Evolutionary conservation across 1,140 invertebrate genomes (phyloP), one percentile per base, ranked within the genome.

Genomic region (Drosophila subpulchrella): DNA sequence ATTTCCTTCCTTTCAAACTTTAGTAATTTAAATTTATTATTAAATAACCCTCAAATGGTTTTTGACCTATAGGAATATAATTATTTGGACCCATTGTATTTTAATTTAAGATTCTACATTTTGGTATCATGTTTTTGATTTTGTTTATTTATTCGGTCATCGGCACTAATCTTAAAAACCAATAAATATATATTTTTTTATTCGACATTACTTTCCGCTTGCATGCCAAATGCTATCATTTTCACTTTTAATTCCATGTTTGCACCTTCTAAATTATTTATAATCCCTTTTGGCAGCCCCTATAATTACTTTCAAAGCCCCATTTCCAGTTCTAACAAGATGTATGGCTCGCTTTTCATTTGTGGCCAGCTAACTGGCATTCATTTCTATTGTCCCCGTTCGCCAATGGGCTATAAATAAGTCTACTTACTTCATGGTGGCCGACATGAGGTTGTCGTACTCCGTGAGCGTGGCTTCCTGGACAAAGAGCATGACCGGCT

Each of bases 401-500:
- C 0, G 8, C 30, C n/a, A 34, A 51, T 34, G 32, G 24, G 34
- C 59, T 66, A 48, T 66, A 50, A 65, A 66, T 65, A 47, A n/a
- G 13, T 8, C n/a, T 34, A 92, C 91, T 92, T 61, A 96, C 95
- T 95, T 95, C 92, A 98, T 96, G 59, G 96, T 95, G 44, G 97
- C 96, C 77, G 98, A 94, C 88, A 99, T 96, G 62, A 97, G 95
- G 51, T 93, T 94, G 81, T 96, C 95, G 91, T 98, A 99, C 90
- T 99, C 98, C 30, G 97, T 95, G 4, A 94, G 93, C 0, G 95
- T 95, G 41, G 96, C 95, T 68, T 98, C 96, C 76, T 98, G 96
- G 58, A 98, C 96, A 62, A 99, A 95, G 91, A 95, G 96, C 50
- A 99, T 94, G 57, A 98, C 95, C 0, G 98, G 97, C 82, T 98